Percentiles rank a stretch among this genome's conserved stretches.
phyloP scores from a whole-genome alignment of 1,140 invertebrate genomes.

The Bombus affinis region DNA sequence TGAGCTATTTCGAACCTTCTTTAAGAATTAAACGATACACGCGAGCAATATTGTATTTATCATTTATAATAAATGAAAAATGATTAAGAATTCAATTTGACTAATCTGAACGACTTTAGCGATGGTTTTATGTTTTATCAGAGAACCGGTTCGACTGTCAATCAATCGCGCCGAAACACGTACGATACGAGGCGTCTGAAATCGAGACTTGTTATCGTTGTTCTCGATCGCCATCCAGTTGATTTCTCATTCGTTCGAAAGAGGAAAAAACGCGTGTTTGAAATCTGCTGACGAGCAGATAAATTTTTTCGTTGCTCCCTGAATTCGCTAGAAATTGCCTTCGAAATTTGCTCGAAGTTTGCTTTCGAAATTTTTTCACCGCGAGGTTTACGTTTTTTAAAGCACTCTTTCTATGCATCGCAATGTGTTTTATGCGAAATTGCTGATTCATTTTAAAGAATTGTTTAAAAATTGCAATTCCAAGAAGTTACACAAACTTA shows the following conservation, averaged over 20 bases:
- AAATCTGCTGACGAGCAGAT: constrained; percentile 2
- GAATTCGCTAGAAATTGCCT: background rate
- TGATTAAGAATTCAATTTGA: background rate
- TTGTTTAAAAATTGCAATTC: background rate
- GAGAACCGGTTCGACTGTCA: background rate
- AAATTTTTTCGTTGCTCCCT: background rate
- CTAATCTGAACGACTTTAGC: background rate
- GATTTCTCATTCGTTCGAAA: background rate
- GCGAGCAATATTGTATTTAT: no score
- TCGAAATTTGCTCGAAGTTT: background rate
- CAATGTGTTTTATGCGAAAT: background rate
- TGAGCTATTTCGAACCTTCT: no score
- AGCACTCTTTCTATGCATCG: background rate
- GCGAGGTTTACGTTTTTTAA: background rate
- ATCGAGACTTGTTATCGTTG: background rate
- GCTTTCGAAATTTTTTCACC: background rate
- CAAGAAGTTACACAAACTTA: no score
- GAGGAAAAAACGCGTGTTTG: no score
- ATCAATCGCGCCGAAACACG: constrained; percentile 9
- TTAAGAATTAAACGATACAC: no score
- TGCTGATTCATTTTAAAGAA: no score
- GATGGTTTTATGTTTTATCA: background rate
- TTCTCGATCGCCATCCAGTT: background rate
- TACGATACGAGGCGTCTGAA: background rate
- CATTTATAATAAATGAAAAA: no score